phyloP scores from a whole-genome alignment of 1,140 invertebrate genomes.

The Stegodyphus dumicola region DNA sequence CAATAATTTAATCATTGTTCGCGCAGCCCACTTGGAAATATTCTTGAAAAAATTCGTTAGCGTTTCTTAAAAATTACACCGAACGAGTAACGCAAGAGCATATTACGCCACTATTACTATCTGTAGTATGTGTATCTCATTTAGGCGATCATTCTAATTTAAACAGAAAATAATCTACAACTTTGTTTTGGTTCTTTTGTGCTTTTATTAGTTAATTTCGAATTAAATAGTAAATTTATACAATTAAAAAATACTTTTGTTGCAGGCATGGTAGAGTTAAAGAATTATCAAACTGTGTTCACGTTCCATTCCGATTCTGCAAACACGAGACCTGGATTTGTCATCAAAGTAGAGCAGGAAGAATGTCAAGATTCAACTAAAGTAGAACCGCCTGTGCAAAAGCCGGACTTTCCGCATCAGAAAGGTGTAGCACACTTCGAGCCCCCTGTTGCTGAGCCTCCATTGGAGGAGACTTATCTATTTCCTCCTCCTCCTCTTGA shows the following conservation, averaged over 20 bases:
- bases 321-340: constrained; percentile 61
- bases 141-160: no score
- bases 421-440: constrained; percentile 17
- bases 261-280: constrained; percentile 61
- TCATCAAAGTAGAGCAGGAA: constrained; percentile 63
- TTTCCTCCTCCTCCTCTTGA: constrained; percentile 20
- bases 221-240: no score
- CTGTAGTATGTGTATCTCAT: no score
- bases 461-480: constrained; percentile 5
- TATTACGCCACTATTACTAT: no score
- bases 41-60: no score
- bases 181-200: no score
- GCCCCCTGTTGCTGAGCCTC: not conserved
- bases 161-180: no score
- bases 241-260: not conserved
- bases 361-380: constrained; percentile 53
- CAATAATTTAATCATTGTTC: no score
- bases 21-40: no score
- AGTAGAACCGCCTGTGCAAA: not conserved
- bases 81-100: no score
- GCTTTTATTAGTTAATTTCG: no score
- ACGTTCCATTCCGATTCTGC: constrained; percentile 63
- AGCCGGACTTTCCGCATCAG: not conserved
- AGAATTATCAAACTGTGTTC: constrained; percentile 61
- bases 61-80: no score